Conservation (phyloP, 92 coral and sea anemone genomes). For the Micromussa lordhowensis region DNA sequence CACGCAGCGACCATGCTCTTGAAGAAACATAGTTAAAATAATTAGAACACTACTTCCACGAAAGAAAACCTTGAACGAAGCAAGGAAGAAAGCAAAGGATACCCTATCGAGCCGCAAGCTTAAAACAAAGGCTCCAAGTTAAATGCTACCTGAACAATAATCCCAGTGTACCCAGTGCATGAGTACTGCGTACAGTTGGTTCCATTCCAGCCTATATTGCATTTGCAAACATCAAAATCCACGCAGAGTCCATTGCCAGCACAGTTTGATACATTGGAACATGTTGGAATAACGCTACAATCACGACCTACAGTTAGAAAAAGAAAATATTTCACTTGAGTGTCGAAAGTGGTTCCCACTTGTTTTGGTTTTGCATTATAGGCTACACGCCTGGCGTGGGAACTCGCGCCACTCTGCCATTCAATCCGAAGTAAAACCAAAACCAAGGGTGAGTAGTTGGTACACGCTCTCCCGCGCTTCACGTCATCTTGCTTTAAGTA, state of each 20-base stretch:
- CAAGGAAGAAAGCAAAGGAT: not conserved
- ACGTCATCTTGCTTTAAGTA: no score
- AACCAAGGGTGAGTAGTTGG: no score
- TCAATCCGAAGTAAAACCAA: no score
- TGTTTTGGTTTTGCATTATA: no score
- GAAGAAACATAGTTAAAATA: not conserved
- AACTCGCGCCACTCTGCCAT: no score
- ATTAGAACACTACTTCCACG: not conserved
- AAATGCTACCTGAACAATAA: not conserved
- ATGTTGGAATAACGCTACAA: conserved; percentile 54
- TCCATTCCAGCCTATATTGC: conserved; percentile 62
- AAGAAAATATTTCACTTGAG: no score
- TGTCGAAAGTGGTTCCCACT: no score
- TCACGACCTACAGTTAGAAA: conserved; percentile 15
- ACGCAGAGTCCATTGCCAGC: conserved; percentile 57
- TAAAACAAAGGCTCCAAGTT: not conserved
- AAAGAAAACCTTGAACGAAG: not conserved
- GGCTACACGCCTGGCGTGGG: no score
- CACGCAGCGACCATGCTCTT: conserved; percentile 59
- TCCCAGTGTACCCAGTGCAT: conserved; percentile 47
- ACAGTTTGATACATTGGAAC: conserved; percentile 63
- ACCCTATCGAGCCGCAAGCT: no score
- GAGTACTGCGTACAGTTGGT: conserved; percentile 53
- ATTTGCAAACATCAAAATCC: conserved; percentile 62
- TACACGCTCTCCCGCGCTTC: no score